phyloP scores from a whole-genome alignment of 2,113 vertebrate genomes.

The Coracopsis vasa region DNA sequence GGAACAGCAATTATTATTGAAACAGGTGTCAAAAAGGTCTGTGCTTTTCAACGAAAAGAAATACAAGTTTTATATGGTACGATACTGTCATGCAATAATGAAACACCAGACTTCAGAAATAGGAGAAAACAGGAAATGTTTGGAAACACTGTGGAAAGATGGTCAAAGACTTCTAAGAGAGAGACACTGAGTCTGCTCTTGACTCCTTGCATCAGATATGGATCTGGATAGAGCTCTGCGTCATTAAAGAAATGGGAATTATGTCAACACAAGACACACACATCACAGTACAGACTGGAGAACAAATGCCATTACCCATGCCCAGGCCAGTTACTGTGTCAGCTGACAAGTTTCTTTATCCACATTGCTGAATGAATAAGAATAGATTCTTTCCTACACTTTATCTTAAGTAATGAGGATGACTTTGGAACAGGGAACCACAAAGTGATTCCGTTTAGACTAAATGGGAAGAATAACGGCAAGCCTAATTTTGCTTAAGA shows the following conservation, averaged over 20 bases:
- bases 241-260: conserved; percentile 20
- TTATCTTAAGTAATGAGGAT: neutral
- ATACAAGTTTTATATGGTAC: neutral
- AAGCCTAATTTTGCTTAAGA: neutral
- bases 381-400: neutral
- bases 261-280: neutral
- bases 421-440: neutral
- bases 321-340: conserved; percentile 7
- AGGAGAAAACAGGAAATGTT: neutral
- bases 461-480: neutral
- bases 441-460: neutral
- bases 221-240: neutral
- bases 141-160: neutral
- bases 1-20: conserved; percentile 3
- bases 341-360: conserved; percentile 13
- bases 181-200: neutral
- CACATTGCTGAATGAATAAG: neutral
- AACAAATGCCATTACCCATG: neutral
- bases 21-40: conserved; percentile 17
- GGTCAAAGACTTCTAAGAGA: neutral
- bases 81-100: neutral
- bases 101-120: neutral
- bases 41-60: neutral
- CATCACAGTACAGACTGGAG: neutral
- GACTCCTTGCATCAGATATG: neutral